Percentiles rank a stretch among this genome's conserved stretches.
phyloP scores from a whole-genome alignment of 2,888 invertebrate genomes.

The Chesias legatella region DNA sequence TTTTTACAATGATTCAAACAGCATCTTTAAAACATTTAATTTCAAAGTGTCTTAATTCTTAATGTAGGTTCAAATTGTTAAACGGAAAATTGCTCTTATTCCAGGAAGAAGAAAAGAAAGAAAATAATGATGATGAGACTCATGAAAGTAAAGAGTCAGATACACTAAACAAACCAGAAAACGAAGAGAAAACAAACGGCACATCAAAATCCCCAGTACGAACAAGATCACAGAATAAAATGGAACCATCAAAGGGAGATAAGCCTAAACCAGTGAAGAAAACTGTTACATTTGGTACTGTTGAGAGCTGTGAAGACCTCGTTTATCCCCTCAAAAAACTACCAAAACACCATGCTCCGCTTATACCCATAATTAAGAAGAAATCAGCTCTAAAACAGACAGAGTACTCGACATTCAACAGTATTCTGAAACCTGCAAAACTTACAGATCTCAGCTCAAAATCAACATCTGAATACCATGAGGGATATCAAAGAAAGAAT shows the following conservation, averaged over 20 bases:
- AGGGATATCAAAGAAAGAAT: conserved; percentile 70
- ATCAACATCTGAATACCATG: conserved; percentile 74
- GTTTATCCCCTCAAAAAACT: conserved; percentile 79
- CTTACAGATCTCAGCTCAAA: conserved; percentile 82
- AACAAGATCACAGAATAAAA: conserved; percentile 75
- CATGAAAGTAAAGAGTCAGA: conserved; percentile 52
- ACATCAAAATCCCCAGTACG: conserved; percentile 68
- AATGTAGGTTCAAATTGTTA: too few relatives aligned
- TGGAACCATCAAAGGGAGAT: conserved; percentile 66
- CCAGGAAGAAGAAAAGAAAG: conserved; percentile 78
- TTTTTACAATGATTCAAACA: too few relatives aligned
- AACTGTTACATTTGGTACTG: conserved; percentile 83
- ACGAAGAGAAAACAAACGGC: conserved; percentile 42
- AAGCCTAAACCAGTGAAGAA: conserved; percentile 80
- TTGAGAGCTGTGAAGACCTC: conserved; percentile 82
- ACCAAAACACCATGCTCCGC: conserved; percentile 81
- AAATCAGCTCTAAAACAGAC: conserved; percentile 79
- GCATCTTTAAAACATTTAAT: too few relatives aligned
- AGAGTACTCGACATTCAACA: conserved; percentile 79
- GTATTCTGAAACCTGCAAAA: conserved; percentile 82
- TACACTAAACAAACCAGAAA: conserved; percentile 43
- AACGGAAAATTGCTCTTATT: conserved; percentile 16
- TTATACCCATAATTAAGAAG: conserved; percentile 83
- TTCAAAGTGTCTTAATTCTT: too few relatives aligned
- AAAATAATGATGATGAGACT: conserved; percentile 65